Conservation (phyloP, 1,140 invertebrate genomes). For the Helicoverpa zea region DNA sequence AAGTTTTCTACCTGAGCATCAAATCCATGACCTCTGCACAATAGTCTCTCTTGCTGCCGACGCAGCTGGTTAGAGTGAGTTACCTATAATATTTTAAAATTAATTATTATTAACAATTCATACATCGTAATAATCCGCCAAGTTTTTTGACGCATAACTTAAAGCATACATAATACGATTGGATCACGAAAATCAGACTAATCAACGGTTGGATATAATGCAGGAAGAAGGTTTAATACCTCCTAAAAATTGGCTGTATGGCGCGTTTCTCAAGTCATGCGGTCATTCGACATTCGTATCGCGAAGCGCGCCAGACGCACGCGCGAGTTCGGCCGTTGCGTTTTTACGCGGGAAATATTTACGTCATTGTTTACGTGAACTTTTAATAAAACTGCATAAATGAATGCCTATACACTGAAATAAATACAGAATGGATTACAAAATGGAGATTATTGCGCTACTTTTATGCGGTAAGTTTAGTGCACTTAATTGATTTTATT, state of each 20-base stretch:
- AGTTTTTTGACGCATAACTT: not conserved
- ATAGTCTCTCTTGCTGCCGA: too few species aligned
- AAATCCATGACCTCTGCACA: too few species aligned
- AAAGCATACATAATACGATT: not conserved
- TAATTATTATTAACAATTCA: too few species aligned
- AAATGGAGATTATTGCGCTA: constrained; percentile 66
- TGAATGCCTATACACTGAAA: constrained; percentile 42
- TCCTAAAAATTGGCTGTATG: constrained; percentile 39
- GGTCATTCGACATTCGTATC: constrained; percentile 73
- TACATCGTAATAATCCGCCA: too few species aligned
- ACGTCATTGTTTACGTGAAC: constrained; percentile 58
- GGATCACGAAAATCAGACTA: not conserved
- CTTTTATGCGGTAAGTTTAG: constrained; percentile 75
- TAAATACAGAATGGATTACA: constrained; percentile 56
- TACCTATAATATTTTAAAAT: too few species aligned
- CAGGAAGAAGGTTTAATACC: constrained; percentile 31
- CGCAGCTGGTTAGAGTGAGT: too few species aligned
- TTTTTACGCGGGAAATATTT: constrained; percentile 63
- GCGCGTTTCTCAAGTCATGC: constrained; percentile 18
- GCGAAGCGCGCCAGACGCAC: constrained; percentile 75
- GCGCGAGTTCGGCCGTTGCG: constrained; percentile 62
- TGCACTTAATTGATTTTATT: not conserved
- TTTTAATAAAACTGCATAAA: constrained; percentile 41
- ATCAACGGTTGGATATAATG: not conserved
- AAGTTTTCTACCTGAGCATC: too few species aligned